A percentile compares a stretch with the other conserved stretches of the same genome.
phyloP scores from a whole-genome alignment of 2,888 invertebrate species.

The Eristalis arbustorum region DNA sequence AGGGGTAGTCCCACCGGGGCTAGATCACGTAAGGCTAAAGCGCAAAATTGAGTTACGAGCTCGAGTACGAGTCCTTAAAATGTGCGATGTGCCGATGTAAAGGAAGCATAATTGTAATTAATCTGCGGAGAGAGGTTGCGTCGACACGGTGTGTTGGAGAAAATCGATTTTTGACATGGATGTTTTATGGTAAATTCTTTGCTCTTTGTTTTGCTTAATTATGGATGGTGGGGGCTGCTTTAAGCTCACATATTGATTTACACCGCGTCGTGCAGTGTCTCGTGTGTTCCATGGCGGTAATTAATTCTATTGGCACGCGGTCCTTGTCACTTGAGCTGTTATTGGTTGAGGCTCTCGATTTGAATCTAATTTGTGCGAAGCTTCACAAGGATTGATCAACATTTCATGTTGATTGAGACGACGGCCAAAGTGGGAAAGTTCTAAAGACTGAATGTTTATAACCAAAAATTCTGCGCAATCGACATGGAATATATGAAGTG shows the following conservation, averaged over 20 bases:
- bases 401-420: not conserved
- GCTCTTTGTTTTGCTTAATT: not conserved
- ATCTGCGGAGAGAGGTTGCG: conserved; percentile 38
- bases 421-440: not conserved
- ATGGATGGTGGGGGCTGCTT: not conserved
- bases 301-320: not conserved
- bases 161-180: conserved; percentile 42
- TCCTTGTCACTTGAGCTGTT: not conserved
- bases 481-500: too few relatives aligned
- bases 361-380: not conserved
- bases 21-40: conserved; percentile 49
- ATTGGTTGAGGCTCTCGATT: not conserved
- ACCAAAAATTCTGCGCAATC: not conserved
- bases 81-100: conserved; percentile 27
- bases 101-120: conserved; percentile 52
- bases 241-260: conserved; percentile 25
- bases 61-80: conserved; percentile 27
- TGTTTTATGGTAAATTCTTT: conserved; percentile 8
- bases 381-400: not conserved
- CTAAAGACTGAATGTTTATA: not conserved
- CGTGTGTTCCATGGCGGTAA: not conserved
- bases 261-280: not conserved
- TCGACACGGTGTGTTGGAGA: not conserved
- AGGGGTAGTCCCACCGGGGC: conserved; percentile 35
- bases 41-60: conserved; percentile 54